These are phyloP conservation scores for Dasyprocta punctata DNA, from an alignment of 2,113 vertebrate genomes.

Conservation along the genomic window DNA sequence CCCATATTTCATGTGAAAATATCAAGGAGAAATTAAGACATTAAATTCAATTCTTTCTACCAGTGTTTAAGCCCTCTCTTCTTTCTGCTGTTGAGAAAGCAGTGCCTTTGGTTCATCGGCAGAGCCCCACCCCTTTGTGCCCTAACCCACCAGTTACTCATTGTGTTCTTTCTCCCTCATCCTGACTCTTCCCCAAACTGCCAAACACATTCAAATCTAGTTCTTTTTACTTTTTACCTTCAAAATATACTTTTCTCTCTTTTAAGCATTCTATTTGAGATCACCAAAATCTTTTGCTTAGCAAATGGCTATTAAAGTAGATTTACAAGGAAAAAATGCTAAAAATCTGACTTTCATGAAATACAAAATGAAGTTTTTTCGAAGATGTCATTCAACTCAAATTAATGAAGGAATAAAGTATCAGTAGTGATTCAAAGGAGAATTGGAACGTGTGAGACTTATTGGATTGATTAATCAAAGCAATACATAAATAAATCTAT, in stretches of 20 bases:
- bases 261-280: background rate
- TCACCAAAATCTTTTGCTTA: background rate
- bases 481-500: background rate
- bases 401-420: background rate
- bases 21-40: background rate
- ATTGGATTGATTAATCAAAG: background rate
- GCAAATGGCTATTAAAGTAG: background rate
- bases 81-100: background rate
- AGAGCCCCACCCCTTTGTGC: background rate
- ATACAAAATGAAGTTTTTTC: background rate
- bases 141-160: background rate
- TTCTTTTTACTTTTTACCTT: background rate
- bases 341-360: background rate
- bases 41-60: background rate
- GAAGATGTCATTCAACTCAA: background rate
- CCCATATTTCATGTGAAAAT: background rate
- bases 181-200: background rate
- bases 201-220: background rate
- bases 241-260: background rate
- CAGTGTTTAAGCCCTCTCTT: background rate
- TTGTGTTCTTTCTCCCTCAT: background rate
- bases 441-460: background rate
- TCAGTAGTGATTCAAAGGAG: background rate
- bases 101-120: background rate
- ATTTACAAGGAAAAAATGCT: background rate